These are phyloP conservation scores for Eupithecia inturbata DNA, from an alignment of 2,888 invertebrate genomes.

Conservation along the genomic window DNA sequence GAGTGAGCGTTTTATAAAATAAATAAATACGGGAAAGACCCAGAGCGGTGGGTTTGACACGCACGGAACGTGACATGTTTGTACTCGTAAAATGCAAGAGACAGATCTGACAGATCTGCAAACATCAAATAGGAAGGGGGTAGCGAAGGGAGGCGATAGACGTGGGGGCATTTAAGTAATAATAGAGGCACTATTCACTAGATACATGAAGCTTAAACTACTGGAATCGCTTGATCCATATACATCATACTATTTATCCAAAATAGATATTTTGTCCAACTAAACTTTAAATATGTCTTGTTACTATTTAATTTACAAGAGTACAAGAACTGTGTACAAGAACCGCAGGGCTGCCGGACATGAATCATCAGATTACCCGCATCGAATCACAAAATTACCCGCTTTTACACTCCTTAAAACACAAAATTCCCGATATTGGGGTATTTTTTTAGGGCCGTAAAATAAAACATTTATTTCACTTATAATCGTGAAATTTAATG, in stretches of 20 bases:
- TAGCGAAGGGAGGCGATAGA: not conserved
- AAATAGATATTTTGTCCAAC: not conserved
- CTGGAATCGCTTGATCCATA: not conserved
- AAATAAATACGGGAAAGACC: not conserved
- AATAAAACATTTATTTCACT: too few relatives aligned
- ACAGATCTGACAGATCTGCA: not conserved
- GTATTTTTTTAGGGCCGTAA: too few relatives aligned
- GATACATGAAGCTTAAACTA: not conserved
- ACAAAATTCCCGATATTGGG: too few relatives aligned
- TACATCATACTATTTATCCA: not conserved
- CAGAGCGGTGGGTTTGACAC: constrained; percentile 1
- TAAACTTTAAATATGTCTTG: not conserved
- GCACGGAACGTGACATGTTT: not conserved
- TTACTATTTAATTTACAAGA: not conserved
- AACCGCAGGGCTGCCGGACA: too few relatives aligned
- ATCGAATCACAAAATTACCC: too few relatives aligned
- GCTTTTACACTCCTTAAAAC: too few relatives aligned
- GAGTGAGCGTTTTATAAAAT: not conserved
- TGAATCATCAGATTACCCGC: too few relatives aligned
- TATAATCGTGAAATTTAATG: too few relatives aligned
- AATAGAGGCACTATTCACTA: not conserved
- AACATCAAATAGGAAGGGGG: not conserved
- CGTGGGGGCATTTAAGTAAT: not conserved
- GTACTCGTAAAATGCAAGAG: not conserved
- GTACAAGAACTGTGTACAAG: not conserved